phyloP scores from a whole-genome alignment of 2,888 invertebrate genomes.

The Nemoura dubitans region DNA sequence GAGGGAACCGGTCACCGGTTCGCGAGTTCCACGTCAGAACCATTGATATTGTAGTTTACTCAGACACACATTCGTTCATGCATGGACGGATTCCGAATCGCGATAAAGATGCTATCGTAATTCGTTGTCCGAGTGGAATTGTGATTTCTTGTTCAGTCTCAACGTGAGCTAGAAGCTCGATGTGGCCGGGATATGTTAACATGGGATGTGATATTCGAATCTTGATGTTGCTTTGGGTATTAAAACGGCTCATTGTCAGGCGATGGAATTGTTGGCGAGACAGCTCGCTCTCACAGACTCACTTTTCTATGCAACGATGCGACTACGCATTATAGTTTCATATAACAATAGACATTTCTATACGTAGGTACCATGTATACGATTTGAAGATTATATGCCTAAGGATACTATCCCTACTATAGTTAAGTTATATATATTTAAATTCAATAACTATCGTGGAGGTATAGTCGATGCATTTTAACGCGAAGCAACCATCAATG shows the following conservation, averaged over 20 bases:
- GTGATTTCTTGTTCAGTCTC: neutral
- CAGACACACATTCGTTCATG: conserved; percentile 9
- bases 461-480: too few species aligned
- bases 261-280: too few species aligned
- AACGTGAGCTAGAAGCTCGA: neutral
- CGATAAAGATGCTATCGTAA: neutral
- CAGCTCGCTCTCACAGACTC: too few species aligned
- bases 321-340: too few species aligned
- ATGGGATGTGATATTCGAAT: neutral
- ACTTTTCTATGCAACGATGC: too few species aligned
- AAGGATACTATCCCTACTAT: too few species aligned
- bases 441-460: too few species aligned
- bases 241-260: neutral
- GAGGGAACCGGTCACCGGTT: neutral
- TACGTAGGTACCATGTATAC: too few species aligned
- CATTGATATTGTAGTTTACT: neutral
- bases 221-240: neutral
- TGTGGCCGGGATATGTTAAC: neutral
- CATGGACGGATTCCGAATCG: neutral
- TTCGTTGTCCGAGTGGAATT: neutral
- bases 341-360: too few species aligned
- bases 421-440: too few species aligned
- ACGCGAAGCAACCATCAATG: too few species aligned
- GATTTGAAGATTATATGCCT: too few species aligned
- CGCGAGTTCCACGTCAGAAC: neutral